phyloP scores from a whole-genome alignment of 2,113 vertebrate genomes.

The Syngnathus typhle region DNA sequence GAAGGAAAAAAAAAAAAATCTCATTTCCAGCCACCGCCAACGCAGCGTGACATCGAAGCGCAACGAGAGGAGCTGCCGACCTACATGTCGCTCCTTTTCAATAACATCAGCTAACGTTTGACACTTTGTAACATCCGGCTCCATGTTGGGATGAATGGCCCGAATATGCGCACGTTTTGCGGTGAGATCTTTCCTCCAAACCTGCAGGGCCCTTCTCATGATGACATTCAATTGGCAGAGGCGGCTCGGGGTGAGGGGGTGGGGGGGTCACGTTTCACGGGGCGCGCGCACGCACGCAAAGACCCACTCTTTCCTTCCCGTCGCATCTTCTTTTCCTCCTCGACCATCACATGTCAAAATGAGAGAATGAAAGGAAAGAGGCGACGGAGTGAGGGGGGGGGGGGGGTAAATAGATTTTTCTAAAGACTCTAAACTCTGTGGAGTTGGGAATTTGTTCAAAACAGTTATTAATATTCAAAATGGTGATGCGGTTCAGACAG shows the following conservation, averaged over 20 bases:
- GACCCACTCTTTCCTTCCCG: not conserved
- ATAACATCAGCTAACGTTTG: not conserved
- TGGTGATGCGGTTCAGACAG: not conserved
- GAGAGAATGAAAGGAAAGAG: not conserved
- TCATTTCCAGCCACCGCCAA: not conserved
- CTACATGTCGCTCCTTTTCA: conserved; percentile 4
- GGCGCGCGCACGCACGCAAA: too few species aligned
- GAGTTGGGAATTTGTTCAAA: too few species aligned
- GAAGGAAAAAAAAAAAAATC: not conserved
- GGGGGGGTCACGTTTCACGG: too few species aligned
- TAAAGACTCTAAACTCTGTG: too few species aligned
- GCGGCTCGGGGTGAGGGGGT: not conserved
- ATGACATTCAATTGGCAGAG: not conserved
- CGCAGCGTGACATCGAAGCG: not conserved
- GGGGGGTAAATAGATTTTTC: too few species aligned
- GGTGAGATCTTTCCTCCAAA: not conserved
- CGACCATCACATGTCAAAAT: not conserved
- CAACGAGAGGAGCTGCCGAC: not conserved
- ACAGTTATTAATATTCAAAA: not conserved
- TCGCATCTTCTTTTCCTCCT: not conserved
- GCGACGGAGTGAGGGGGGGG: not conserved
- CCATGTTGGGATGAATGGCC: not conserved
- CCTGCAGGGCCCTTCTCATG: not conserved
- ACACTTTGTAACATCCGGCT: conserved; percentile 4
- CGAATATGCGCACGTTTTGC: not conserved